Evolutionary conservation across 2,888 invertebrate species (phyloP), one percentile per base, ranked within the genome.

Genomic region (Fragum fragum): DNA sequence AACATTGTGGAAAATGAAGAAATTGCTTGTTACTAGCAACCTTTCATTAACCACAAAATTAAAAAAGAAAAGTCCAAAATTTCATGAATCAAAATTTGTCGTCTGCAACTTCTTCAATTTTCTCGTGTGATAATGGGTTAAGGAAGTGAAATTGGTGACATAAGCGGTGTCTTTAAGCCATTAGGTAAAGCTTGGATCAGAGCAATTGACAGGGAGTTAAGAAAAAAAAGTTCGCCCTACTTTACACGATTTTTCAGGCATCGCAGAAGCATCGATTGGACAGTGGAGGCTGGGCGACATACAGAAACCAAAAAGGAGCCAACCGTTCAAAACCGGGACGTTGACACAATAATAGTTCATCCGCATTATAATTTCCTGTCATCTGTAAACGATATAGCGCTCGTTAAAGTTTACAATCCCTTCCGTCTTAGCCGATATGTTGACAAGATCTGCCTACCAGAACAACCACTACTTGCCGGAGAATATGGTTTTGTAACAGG

Each of bases 371-470:
- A 90, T 57, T 75, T 66, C 16, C 21, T 71, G 6, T 82, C 87
- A 6, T 87, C 89, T 1, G 77, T 80, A 16, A 89, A 91, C 55
- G 92, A 92, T 73, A 90, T 92, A 47, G 91, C 92, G 3, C 73
- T 92, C 52, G 74, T 92, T 16, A 88, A 90, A 73, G 78, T 92
- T 28, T 61, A 74, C 7, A n/a, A 59, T 7, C 90, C 92, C 0
- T 86, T 90, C 36, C 79, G 66, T 16, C 28, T 88, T 14, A 90
- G 86, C 18, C 69, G 76, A 42, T 86, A 87, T 66, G 86, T 92
- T 18, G 82, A 79, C 53, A 71, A 86, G 14, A 87, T 77, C 0
- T 92, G 92, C 79, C 76, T 91, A 52, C 90, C 92, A 5, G n/a
- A 59, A 7, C 9, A 23, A 16, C 57, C 73, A 7, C 86, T 83